Conservation (phyloP, 2,113 vertebrate genomes). For the Mormyrus lacerda region DNA sequence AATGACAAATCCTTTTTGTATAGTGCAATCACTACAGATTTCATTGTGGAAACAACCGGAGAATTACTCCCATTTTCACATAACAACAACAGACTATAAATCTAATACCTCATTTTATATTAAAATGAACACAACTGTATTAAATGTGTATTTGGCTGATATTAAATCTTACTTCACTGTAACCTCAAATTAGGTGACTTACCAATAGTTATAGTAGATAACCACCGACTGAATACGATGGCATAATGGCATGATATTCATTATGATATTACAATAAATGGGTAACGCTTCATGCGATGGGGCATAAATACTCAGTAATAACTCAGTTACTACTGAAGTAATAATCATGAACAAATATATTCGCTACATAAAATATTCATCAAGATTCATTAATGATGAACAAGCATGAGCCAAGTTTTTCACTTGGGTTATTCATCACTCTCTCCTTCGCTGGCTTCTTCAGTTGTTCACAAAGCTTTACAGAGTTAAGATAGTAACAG, state of each 20-base stretch:
- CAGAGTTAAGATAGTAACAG: neutral
- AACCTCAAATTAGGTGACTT: neutral
- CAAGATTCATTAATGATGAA: too few relatives aligned
- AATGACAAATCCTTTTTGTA: neutral
- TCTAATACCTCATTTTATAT: neutral
- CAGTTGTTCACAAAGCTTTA: neutral
- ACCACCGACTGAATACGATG: neutral
- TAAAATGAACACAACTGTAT: neutral
- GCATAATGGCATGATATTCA: neutral
- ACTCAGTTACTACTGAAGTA: too few relatives aligned
- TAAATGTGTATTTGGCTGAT: neutral
- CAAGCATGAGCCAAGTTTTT: too few relatives aligned
- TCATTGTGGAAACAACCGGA: neutral
- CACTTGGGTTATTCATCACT: neutral
- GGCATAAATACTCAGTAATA: too few relatives aligned
- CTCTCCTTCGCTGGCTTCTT: neutral
- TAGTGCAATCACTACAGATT: neutral
- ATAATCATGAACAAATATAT: too few relatives aligned
- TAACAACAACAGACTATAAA: neutral
- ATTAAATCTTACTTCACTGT: neutral
- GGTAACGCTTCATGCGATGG: too few relatives aligned
- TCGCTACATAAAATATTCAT: too few relatives aligned
- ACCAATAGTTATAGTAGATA: neutral
- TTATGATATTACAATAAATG: too few relatives aligned
- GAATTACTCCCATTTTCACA: neutral